phyloP scores from a whole-genome alignment of 2,797 vertebrate species.

The Cuniculus paca region DNA sequence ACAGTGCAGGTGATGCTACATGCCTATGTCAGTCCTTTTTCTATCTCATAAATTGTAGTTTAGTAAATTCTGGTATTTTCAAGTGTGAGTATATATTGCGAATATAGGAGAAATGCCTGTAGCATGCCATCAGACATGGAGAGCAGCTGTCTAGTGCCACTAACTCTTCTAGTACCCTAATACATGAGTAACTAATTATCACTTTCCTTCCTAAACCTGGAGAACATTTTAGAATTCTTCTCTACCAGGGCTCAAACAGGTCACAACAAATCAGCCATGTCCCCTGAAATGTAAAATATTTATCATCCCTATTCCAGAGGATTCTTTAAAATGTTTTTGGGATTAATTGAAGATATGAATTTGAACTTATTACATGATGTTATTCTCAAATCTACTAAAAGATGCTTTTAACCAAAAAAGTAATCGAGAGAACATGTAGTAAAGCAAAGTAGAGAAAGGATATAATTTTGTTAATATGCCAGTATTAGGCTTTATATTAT shows the following conservation, averaged over 20 bases:
- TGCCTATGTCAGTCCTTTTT: neutral
- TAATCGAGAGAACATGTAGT: neutral
- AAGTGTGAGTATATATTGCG: neutral
- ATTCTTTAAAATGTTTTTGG: conserved; percentile 18
- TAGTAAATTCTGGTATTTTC: conserved; percentile 3
- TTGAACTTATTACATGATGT: neutral
- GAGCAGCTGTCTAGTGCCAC: neutral
- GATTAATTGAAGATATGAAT: conserved; percentile 6
- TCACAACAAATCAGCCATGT: neutral
- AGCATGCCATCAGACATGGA: neutral
- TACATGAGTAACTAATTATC: neutral
- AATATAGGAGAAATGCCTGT: neutral
- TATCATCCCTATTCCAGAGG: neutral
- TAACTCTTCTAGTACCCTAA: neutral
- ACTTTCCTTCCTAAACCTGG: neutral
- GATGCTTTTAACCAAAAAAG: conserved; percentile 7
- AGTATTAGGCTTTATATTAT: conserved; percentile 19
- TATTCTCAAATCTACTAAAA: conserved; percentile 14
- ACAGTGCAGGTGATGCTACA: neutral
- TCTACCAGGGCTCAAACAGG: neutral
- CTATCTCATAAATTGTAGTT: neutral
- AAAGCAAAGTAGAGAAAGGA: neutral
- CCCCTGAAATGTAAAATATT: neutral
- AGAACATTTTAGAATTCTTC: neutral
- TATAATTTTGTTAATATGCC: neutral